phyloP scores from a whole-genome alignment of 2,113 vertebrate species.

The Felis catus region F.catus_Fca126_mat1.0 CM031412.1:69344501-69345000 shows the following conservation, averaged over 20 bases:
- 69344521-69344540: conserved; percentile 8
- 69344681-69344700: not conserved
- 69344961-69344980: not conserved
- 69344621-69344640: not conserved
- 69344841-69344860: not conserved
- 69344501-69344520: not conserved
- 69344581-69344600: not conserved
- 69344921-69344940: not conserved
- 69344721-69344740: not conserved
- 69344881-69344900: not conserved
- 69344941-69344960: not conserved
- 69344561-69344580: not conserved
- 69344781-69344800: not conserved
- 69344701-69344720: not conserved
- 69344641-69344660: not conserved
- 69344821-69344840: not conserved
- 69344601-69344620: not conserved
- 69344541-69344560: not conserved
- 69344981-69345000: not conserved
- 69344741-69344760: not conserved
- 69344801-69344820: not conserved
- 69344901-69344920: not conserved
- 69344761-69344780: not conserved
- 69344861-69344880: not conserved
- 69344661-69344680: not conserved